Percentiles rank a stretch among this genome's conserved stretches.
Evolutionary conservation across 2,113 vertebrate species (phyloP).

Genomic region (Megaceryle maxima): DNA sequence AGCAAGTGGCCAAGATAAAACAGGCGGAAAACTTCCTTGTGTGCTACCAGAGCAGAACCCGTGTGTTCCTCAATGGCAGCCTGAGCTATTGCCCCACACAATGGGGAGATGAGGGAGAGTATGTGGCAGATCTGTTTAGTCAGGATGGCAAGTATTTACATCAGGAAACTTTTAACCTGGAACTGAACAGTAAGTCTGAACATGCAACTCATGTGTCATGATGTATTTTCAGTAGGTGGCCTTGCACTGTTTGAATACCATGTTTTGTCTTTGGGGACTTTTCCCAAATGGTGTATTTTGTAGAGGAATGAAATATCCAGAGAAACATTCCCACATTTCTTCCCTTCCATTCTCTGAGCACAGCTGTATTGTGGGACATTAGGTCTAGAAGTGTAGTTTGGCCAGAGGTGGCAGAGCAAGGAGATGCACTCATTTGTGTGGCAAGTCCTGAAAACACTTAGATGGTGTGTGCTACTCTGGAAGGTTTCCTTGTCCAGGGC

Average conservation of each 20-base stretch:
- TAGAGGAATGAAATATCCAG: background rate
- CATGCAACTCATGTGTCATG: background rate
- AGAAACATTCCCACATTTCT: background rate
- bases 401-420: background rate
- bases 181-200: background rate
- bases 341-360: background rate
- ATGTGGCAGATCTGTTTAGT: background rate
- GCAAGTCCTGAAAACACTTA: background rate
- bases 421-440: background rate
- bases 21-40: background rate
- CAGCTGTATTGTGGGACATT: background rate
- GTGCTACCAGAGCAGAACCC: background rate
- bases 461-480: background rate
- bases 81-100: background rate
- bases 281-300: background rate
- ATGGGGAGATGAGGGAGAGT: background rate
- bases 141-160: background rate
- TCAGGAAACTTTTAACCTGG: background rate
- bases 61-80: background rate
- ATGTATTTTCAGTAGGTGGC: background rate
- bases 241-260: background rate
- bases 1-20: background rate
- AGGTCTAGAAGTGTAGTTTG: background rate
- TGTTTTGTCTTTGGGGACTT: background rate
- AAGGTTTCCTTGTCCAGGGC: background rate